Conservation (phyloP, 2,113 vertebrate species). For the Aix galericulata region DNA sequence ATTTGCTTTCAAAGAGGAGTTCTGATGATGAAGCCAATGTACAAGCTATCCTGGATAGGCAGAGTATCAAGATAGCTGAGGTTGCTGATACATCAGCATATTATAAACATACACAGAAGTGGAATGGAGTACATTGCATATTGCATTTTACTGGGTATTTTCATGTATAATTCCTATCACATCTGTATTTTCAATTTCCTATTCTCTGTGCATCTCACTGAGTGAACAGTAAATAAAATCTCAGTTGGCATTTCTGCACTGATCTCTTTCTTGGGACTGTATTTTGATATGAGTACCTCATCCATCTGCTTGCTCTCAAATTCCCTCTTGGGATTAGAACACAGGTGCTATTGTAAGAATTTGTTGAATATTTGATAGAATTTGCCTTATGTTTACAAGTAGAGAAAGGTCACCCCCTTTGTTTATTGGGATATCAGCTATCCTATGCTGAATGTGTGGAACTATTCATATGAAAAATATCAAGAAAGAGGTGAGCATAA, state of each 20-base stretch:
- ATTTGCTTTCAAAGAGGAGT: neutral
- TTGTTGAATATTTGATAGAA: slow-evolving; percentile 65
- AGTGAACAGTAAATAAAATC: slow-evolving; percentile 53
- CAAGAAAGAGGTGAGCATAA: slow-evolving; percentile 35
- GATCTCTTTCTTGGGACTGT: slow-evolving; percentile 42
- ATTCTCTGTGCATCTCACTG: neutral
- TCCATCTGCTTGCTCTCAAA: slow-evolving; percentile 63
- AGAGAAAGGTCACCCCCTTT: slow-evolving; percentile 54
- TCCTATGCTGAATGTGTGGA: neutral
- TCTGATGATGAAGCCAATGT: neutral
- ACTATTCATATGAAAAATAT: slow-evolving; percentile 25
- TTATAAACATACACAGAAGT: neutral
- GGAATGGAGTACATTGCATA: neutral
- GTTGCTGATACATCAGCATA: neutral
- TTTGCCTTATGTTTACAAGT: slow-evolving; percentile 59
- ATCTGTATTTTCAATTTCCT: slow-evolving; percentile 17
- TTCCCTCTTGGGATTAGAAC: slow-evolving; percentile 42
- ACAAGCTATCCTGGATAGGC: neutral
- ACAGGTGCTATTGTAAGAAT: slow-evolving; percentile 49
- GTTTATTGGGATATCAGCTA: slow-evolving; percentile 51
- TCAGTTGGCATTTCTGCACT: slow-evolving; percentile 37
- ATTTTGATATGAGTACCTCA: slow-evolving; percentile 54
- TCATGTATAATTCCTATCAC: slow-evolving; percentile 23
- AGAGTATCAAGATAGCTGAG: neutral
- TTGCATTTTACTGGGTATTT: slow-evolving; percentile 10